phyloP scores from a whole-genome alignment of 2,113 vertebrate species.

The Lepus timidus region DNA sequence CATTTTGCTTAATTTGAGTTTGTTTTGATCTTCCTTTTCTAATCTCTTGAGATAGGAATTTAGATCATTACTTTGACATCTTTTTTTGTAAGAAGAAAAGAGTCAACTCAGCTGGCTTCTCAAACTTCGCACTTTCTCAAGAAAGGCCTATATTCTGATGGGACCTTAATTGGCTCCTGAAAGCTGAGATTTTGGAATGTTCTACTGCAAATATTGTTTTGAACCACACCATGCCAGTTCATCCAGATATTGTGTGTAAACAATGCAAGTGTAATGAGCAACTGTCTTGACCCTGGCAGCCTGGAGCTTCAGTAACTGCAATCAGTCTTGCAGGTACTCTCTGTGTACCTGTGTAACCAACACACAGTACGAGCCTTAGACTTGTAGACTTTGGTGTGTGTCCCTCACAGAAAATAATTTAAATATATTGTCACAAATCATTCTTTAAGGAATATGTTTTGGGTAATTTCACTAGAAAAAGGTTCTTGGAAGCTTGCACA shows the following conservation, averaged over 20 bases:
- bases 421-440: background rate
- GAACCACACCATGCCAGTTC: background rate
- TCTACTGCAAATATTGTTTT: background rate
- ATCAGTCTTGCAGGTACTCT: background rate
- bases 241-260: background rate
- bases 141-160: background rate
- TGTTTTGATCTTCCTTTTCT: background rate
- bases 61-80: background rate
- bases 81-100: background rate
- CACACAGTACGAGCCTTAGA: background rate
- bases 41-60: background rate
- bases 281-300: background rate
- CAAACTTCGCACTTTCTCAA: background rate
- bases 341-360: background rate
- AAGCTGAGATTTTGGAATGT: background rate
- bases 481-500: background rate
- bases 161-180: background rate
- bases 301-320: background rate
- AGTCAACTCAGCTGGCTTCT: background rate
- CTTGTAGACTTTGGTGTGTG: background rate
- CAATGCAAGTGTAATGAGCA: background rate
- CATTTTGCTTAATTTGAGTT: background rate
- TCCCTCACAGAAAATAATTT: background rate
- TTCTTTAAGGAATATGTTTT: background rate
- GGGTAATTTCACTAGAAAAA: background rate